Percentiles rank a stretch among this genome's conserved stretches.
These are phyloP conservation scores for Tympanoctomys barrerae DNA, from an alignment of 2,797 vertebrate genomes.

Conservation along the genomic window DNA sequence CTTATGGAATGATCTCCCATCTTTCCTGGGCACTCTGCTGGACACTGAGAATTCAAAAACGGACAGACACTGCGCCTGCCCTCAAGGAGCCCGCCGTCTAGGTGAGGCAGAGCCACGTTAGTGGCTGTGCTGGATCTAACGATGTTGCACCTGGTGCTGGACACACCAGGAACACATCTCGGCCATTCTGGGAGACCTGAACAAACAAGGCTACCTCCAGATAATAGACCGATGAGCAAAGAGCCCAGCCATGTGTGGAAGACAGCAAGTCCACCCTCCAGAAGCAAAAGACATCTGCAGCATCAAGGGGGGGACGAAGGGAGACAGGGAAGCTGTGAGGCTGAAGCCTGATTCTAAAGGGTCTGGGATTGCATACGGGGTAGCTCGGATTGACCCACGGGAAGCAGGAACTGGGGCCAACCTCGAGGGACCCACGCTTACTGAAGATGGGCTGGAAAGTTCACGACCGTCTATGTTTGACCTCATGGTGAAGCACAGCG, in stretches of 20 bases:
- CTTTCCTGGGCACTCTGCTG: background rate
- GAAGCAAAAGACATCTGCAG: background rate
- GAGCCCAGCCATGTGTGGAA: background rate
- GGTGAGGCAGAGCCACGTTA: background rate
- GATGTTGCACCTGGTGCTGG: rapidly evolving
- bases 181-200: background rate
- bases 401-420: background rate
- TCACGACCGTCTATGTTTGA: background rate
- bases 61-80: background rate
- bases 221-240: background rate
- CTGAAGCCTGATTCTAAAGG: background rate
- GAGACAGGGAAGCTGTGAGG: background rate
- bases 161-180: background rate
- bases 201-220: no score
- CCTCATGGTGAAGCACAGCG: background rate
- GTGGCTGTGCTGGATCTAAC: rapidly evolving
- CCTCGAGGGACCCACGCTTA: background rate
- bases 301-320: no score
- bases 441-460: background rate
- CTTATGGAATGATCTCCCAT: background rate
- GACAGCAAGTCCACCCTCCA: background rate
- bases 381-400: background rate
- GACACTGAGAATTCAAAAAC: background rate
- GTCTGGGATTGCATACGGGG: background rate
- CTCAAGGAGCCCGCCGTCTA: background rate